Evolutionary conservation across 2,113 vertebrate species (phyloP).

Genomic region (Bujurquina vittata): DNA sequence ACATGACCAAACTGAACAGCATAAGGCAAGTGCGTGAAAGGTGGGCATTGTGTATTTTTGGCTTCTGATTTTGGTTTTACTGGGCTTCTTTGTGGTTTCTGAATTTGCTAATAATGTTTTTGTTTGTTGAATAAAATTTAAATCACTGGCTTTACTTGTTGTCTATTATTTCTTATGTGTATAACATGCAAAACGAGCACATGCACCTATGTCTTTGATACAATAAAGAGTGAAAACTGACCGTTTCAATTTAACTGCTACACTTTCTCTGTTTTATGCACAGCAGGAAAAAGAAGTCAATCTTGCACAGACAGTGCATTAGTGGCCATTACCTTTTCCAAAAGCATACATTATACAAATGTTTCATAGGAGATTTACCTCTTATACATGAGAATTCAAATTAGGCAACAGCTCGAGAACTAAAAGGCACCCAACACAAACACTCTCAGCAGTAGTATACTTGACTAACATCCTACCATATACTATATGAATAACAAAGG

Average conservation of each 20-base stretch:
- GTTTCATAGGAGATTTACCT: slow-evolving; percentile 20
- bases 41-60: slow-evolving; percentile 25
- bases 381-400: slow-evolving; percentile 35
- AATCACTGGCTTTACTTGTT: slow-evolving; percentile 24
- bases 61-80: slow-evolving; percentile 16
- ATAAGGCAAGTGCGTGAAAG: neutral
- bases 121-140: slow-evolving; percentile 62
- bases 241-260: slow-evolving; percentile 36
- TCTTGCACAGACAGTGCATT: slow-evolving; percentile 18
- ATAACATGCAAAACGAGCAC: neutral
- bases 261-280: slow-evolving; percentile 32
- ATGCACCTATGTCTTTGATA: neutral
- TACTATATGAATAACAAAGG: slow-evolving; percentile 68
- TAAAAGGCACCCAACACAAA: slow-evolving; percentile 16
- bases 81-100: slow-evolving; percentile 32
- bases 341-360: slow-evolving; percentile 32
- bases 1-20: slow-evolving; percentile 54
- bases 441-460: slow-evolving; percentile 39
- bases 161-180: neutral
- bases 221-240: slow-evolving; percentile 30
- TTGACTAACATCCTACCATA: slow-evolving; percentile 57
- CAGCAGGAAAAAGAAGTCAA: slow-evolving; percentile 24
- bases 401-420: slow-evolving; percentile 29
- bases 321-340: slow-evolving; percentile 11
- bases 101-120: slow-evolving; percentile 51